Evolutionary conservation across 2,888 invertebrate species (phyloP).

Genomic region (Stenotaenia linearis): DNA sequence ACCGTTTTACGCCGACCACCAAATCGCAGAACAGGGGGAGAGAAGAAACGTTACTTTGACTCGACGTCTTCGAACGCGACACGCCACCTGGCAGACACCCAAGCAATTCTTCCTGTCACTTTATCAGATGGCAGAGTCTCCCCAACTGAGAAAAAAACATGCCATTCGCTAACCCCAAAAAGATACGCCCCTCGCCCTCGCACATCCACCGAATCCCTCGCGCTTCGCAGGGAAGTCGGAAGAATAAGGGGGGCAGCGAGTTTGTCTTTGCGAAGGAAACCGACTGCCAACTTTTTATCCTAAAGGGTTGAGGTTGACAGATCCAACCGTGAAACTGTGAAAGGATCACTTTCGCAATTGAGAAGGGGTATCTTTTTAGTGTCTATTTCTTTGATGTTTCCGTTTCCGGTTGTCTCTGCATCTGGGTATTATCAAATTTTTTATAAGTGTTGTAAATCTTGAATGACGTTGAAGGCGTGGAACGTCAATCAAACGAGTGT

Average conservation of each 20-base stretch:
- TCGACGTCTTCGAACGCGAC: background rate
- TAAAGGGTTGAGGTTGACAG: background rate
- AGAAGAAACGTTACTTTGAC: background rate
- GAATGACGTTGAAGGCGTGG: too few species aligned
- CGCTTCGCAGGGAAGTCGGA: background rate
- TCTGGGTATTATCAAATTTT: background rate
- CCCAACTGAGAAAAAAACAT: background rate
- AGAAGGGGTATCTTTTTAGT: background rate
- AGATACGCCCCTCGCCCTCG: background rate
- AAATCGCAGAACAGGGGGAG: background rate
- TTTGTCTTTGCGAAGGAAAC: background rate
- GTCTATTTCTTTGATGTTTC: background rate
- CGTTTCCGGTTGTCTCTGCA: background rate
- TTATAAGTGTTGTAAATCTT: background rate
- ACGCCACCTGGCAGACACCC: conserved; percentile 23
- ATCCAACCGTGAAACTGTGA: background rate
- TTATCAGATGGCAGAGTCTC: background rate
- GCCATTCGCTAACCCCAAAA: conserved; percentile 1
- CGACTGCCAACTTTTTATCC: background rate
- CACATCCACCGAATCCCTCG: background rate
- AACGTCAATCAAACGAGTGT: background rate
- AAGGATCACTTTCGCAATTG: background rate
- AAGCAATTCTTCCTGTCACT: conserved; percentile 20
- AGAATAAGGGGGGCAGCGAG: background rate
- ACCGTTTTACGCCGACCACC: background rate